Conservation (phyloP, 2,888 invertebrate genomes). For the Cordilura impudica region DNA sequence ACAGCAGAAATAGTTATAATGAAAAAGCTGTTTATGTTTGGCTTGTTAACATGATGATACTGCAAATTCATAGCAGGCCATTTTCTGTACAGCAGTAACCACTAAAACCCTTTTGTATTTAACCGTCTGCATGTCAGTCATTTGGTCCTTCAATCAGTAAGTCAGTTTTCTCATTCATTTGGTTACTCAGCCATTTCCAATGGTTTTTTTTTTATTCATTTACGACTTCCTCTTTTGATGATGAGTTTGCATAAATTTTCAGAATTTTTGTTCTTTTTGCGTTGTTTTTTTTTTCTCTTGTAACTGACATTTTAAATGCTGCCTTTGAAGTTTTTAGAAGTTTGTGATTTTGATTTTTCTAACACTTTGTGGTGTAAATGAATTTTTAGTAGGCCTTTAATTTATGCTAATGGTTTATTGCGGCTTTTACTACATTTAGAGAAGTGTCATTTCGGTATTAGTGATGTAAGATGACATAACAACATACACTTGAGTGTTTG, state of each 20-base stretch:
- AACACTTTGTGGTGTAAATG: conserved; percentile 39
- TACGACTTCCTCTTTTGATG: conserved; percentile 10
- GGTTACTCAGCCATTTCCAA: conserved; percentile 26
- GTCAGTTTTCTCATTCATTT: not conserved
- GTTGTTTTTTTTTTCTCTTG: not conserved
- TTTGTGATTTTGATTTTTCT: not conserved
- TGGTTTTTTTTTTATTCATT: not conserved
- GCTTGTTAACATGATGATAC: not conserved
- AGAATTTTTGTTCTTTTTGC: not conserved
- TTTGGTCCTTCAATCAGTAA: conserved; percentile 1
- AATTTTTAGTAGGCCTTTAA: conserved; percentile 25
- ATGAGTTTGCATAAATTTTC: conserved; percentile 28
- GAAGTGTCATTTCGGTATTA: conserved; percentile 10
- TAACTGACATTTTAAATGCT: conserved; percentile 14
- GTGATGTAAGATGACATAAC: conserved; percentile 2
- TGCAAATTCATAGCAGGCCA: not conserved
- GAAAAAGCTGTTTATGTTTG: not conserved
- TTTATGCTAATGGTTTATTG: conserved; percentile 48
- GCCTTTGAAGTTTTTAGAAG: conserved; percentile 11
- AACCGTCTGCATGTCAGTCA: conserved; percentile 10
- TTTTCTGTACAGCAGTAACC: not conserved
- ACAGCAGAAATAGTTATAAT: not conserved
- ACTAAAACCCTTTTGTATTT: not conserved
- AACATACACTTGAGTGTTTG: not conserved
- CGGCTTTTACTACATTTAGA: conserved; percentile 24